phyloP scores from a whole-genome alignment of 2,797 vertebrate species.

The Trachurus trachurus region DNA sequence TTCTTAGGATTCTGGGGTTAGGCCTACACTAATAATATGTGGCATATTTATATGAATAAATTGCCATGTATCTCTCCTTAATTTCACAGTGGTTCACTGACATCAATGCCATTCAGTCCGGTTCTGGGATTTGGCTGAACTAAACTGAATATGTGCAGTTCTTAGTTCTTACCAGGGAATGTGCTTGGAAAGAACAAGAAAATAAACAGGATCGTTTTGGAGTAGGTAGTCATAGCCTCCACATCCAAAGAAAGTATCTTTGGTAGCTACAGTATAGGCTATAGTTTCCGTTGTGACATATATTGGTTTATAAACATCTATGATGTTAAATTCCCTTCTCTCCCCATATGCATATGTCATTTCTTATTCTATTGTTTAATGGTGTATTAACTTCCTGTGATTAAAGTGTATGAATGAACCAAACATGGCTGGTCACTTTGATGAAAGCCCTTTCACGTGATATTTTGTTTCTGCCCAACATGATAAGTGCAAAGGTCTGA shows the following conservation, averaged over 20 bases:
- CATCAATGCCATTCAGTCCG: conserved; percentile 46
- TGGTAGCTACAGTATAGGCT: no score
- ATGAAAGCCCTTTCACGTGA: no score
- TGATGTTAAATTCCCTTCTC: no score
- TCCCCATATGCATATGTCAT: no score
- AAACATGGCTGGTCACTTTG: no score
- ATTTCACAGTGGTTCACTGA: conserved; percentile 36
- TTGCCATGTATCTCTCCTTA: conserved; percentile 42
- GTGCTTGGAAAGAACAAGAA: not conserved
- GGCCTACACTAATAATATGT: conserved; percentile 60
- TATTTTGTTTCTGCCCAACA: no score
- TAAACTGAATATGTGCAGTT: conserved; percentile 4
- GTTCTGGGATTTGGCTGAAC: conserved; percentile 17
- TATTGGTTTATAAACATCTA: no score
- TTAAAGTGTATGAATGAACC: no score
- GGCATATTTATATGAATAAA: conserved; percentile 70
- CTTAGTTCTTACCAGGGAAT: conserved; percentile 12
- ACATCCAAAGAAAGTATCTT: not conserved
- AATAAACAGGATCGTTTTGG: not conserved
- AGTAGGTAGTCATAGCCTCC: no score
- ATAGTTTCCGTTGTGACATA: not conserved
- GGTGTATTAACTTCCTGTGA: no score
- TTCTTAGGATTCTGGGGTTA: conserved; percentile 57
- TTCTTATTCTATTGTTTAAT: no score
- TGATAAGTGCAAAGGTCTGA: no score